Evolutionary conservation across 2,888 invertebrate species (phyloP).

Genomic region (Chrysolina haemoptera): DNA sequence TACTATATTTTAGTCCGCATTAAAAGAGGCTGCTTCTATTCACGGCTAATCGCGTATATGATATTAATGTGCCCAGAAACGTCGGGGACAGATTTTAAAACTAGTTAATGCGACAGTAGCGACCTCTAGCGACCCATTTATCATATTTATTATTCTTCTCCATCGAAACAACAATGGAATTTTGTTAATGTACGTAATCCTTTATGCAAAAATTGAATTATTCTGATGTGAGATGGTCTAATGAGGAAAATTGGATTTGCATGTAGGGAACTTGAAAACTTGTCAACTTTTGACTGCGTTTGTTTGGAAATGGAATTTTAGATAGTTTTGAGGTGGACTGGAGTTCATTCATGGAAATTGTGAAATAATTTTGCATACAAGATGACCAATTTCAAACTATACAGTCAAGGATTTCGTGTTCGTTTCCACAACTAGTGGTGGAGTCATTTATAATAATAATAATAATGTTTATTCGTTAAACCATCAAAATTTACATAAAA

Average conservation of each 20-base stretch:
- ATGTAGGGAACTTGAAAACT: background rate
- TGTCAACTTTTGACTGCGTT: conserved; percentile 6
- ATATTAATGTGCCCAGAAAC: conserved; percentile 69
- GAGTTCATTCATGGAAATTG: no score
- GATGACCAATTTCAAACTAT: no score
- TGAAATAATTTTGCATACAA: no score
- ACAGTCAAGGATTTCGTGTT: no score
- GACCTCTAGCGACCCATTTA: conserved; percentile 66
- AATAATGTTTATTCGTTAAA: no score
- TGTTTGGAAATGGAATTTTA: background rate
- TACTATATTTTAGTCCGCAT: conserved; percentile 51
- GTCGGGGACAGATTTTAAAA: conserved; percentile 70
- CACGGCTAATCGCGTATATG: conserved; percentile 70
- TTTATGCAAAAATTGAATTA: conserved; percentile 45
- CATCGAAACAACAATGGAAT: conserved; percentile 64
- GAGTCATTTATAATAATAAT: no score
- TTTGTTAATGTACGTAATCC: conserved; percentile 61
- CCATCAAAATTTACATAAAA: no score
- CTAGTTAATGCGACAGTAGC: conserved; percentile 69
- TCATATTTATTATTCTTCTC: conserved; percentile 65
- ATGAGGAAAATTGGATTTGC: conserved; percentile 3
- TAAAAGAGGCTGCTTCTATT: conserved; percentile 66
- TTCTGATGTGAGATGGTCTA: conserved; percentile 2
- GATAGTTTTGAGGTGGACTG: no score
- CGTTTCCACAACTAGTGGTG: no score